Conservation (phyloP, 2,113 vertebrate species). For the Numida meleagris region DNA sequence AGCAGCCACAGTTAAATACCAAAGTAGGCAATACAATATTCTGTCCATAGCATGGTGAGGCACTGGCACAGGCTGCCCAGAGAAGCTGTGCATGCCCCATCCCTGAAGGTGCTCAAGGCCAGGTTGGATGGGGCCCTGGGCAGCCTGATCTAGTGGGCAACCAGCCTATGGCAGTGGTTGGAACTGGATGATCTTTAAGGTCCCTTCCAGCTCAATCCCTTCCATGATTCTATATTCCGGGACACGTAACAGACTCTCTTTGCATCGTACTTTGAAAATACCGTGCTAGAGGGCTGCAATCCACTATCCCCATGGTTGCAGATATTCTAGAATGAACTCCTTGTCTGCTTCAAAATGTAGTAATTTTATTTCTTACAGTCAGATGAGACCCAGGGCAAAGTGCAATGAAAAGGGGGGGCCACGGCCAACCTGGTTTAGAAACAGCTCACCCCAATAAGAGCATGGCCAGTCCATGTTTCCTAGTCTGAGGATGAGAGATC, state of each 20-base stretch:
- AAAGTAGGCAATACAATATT: background rate
- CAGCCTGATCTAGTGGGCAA: no score
- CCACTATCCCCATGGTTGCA: background rate
- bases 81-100: no score
- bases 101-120: no score
- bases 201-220: no score
- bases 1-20: accelerated
- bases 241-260: background rate
- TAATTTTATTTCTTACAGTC: background rate
- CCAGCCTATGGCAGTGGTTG: no score
- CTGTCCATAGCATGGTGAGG: background rate
- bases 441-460: background rate
- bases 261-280: background rate
- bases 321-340: background rate
- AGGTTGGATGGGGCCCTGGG: no score
- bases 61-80: no score
- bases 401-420: background rate
- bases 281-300: background rate
- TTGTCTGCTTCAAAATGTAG: background rate
- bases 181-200: no score
- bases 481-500: background rate
- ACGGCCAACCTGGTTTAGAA: background rate
- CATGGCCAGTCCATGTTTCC: background rate
- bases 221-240: background rate
- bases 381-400: background rate